Conservation (phyloP, 2,113 vertebrate species). For the Cisticola juncidis region DNA sequence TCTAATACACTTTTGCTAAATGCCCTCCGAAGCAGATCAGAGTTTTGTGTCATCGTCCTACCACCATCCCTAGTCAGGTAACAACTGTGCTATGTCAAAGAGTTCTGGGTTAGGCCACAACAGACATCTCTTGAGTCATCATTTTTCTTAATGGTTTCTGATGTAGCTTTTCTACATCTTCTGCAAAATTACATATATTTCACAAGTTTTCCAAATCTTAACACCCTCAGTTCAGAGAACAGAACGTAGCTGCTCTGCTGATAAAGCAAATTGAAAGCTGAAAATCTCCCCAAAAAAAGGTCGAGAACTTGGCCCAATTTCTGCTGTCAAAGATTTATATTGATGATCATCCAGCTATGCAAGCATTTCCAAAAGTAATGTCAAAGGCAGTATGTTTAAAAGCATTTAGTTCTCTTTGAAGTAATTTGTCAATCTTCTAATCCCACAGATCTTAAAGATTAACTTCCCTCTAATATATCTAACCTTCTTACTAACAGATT, state of each 20-base stretch:
- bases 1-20: no score
- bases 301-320: background rate
- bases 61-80: no score
- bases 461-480: background rate
- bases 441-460: background rate
- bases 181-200: background rate
- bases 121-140: background rate
- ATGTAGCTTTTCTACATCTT: background rate
- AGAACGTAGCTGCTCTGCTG: background rate
- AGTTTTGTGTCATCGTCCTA: no score
- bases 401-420: background rate
- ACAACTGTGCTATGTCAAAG: background rate
- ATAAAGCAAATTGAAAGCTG: background rate
- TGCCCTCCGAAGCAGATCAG: no score
- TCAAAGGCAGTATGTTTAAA: background rate
- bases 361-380: background rate
- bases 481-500: background rate
- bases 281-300: background rate
- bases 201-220: background rate
- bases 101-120: background rate
- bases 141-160: background rate
- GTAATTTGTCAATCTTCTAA: background rate
- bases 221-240: background rate
- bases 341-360: background rate
- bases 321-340: background rate